Evolutionary conservation across 2,797 vertebrate genomes (phyloP), one percentile per base, ranked within the genome.

Genomic region (Amazonetta brasiliensis): DNA sequence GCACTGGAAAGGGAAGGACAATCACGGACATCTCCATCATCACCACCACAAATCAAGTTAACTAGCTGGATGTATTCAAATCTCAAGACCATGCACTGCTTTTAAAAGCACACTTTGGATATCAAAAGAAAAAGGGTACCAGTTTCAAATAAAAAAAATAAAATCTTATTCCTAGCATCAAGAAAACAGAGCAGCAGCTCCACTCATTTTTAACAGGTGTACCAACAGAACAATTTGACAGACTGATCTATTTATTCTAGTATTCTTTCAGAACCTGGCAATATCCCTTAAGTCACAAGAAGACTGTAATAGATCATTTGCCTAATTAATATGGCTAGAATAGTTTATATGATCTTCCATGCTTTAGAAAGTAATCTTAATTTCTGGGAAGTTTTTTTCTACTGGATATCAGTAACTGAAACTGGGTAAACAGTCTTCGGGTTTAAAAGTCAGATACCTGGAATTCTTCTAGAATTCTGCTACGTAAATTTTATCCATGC

Each of bases 161-260:
- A 26, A 28, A 50, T 28, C 48, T 21, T 20, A 50, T 67, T 92
- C 31, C 73, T 69, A 88, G 50, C 17, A 22, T 73, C n/a, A 72
- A 72, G 55, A 50, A 89, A 87, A 56, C 11, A 67, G 23, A 90
- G 55, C 5, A 22, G 25, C 31, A 15, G 33, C 37, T 83, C 17
- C 21, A 26, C 16, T 33, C n/a, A 55, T 0, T 72, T 33, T 21
- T 31, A 72, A 59, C 13, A 46, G 0, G 3, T 10, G 28, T 2
- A 82, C n/a, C n/a, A 78, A 50, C 1, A 66, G 37, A 81, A 64
- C 13, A 71, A 25, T 7, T 30, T 3, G 17, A 75, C 0, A 58
- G 39, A 50, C 71, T 7, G 2, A 77, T 63, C n/a, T 78, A 21
- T 23, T 84, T 48, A 43, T n/a, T 60, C 11, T 3, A 44, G 25